phyloP scores from a whole-genome alignment of 2,888 invertebrate species.

The Strigamia maritima region DNA sequence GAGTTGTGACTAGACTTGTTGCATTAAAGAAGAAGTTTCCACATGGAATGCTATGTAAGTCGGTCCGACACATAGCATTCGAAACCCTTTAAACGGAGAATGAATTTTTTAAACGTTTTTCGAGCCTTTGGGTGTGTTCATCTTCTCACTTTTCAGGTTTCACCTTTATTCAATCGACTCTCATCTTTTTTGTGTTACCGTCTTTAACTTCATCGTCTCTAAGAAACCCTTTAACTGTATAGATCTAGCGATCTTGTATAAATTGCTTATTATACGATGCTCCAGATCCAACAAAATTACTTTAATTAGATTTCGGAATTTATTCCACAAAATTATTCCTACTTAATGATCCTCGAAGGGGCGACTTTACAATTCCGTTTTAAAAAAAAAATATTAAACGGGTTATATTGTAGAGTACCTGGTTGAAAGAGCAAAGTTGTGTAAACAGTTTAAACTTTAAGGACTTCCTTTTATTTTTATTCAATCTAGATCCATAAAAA shows the following conservation, averaged over 20 bases:
- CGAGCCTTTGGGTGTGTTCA: not conserved
- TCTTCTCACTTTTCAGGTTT: not conserved
- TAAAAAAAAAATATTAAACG: not conserved
- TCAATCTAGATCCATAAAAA: not conserved
- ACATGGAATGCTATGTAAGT: too few relatives aligned
- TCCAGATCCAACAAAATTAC: not conserved
- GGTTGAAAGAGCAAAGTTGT: slow-evolving; percentile 19
- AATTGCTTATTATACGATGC: slow-evolving; percentile 2
- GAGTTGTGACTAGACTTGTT: not conserved
- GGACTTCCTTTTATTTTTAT: not conserved
- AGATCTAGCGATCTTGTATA: not conserved
- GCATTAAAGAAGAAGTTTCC: not conserved
- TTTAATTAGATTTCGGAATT: slow-evolving; percentile 11
- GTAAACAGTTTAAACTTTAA: slow-evolving; percentile 1
- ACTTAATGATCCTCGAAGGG: slow-evolving; percentile 20
- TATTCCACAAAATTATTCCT: not conserved
- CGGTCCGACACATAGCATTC: not conserved
- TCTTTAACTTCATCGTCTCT: not conserved
- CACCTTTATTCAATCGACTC: slow-evolving; percentile 19
- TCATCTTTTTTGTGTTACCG: not conserved
- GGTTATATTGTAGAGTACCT: not conserved
- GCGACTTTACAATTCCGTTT: not conserved
- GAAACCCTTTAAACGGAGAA: not conserved
- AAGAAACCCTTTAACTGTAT: not conserved
- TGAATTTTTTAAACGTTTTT: slow-evolving; percentile 15